These are phyloP conservation scores for Tympanuchus pallidicinctus DNA, from an alignment of 2,113 vertebrate genomes.

Conservation along the genomic window DNA sequence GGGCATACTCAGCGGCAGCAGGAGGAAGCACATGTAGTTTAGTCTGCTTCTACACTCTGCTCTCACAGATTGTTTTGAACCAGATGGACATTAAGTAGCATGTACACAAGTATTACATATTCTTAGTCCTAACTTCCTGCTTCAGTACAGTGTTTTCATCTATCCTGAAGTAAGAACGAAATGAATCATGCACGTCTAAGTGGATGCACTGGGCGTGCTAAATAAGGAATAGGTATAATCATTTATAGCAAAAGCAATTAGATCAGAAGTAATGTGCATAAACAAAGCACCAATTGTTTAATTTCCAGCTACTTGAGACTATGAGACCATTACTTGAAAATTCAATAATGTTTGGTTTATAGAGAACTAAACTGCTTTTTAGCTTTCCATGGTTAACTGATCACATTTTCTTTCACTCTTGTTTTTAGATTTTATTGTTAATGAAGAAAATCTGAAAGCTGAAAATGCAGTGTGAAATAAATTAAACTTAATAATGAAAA, in stretches of 20 bases:
- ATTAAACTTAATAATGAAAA: background rate
- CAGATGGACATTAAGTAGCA: background rate
- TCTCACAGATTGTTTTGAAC: background rate
- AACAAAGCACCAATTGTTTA: background rate
- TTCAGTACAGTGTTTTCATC: background rate
- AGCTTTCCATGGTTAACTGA: background rate
- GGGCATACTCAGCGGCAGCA: background rate
- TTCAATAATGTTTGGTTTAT: background rate
- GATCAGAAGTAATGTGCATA: background rate
- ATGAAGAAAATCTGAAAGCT: slow-evolving; percentile 1
- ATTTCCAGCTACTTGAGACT: background rate
- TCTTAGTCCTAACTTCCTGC: background rate
- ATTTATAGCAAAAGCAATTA: slow-evolving; percentile 16
- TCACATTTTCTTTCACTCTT: background rate
- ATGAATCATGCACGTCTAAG: background rate
- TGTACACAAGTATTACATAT: background rate
- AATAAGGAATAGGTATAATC: background rate
- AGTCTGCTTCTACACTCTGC: background rate
- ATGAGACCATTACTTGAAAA: background rate
- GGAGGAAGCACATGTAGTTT: background rate
- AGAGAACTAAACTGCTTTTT: background rate
- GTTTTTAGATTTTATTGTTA: background rate
- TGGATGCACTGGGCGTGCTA: background rate
- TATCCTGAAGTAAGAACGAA: background rate
- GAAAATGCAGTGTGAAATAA: background rate